A percentile compares a stretch with the other conserved stretches of the same genome.
phyloP scores from a whole-genome alignment of 1,140 invertebrate genomes.

The Bombus haemorrhoidalis region DNA sequence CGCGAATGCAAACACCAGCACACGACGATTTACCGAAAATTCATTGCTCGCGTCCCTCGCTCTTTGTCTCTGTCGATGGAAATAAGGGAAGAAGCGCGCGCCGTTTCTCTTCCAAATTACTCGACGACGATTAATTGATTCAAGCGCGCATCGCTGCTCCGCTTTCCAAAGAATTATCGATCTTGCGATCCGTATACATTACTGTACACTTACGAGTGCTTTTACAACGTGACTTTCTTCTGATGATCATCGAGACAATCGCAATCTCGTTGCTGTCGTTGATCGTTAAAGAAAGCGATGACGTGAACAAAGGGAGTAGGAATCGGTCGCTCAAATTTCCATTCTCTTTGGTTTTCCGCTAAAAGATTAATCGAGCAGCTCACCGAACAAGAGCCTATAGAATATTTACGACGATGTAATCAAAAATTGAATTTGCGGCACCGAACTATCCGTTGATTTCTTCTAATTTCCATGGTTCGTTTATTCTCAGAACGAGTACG shows the following conservation, averaged over 20 bases:
- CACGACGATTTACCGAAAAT: neutral
- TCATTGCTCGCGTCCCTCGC: neutral
- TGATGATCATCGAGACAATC: neutral
- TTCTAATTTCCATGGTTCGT: too few relatives aligned
- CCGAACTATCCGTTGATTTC: too few relatives aligned
- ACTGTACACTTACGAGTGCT: too few relatives aligned
- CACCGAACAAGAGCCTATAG: too few relatives aligned
- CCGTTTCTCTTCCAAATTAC: neutral
- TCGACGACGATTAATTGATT: too few relatives aligned
- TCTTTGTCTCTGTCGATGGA: neutral
- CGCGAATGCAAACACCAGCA: neutral
- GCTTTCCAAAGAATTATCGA: too few relatives aligned
- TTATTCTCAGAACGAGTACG: too few relatives aligned
- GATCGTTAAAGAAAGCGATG: slow-evolving; percentile 23
- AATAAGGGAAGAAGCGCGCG: neutral
- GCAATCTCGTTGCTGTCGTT: neutral
- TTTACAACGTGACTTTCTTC: neutral
- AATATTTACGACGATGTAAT: too few relatives aligned
- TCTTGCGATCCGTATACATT: too few relatives aligned
- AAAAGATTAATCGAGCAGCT: neutral
- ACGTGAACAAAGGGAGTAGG: neutral
- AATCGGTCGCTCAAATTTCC: neutral
- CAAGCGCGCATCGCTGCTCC: too few relatives aligned
- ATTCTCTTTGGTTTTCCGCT: neutral
- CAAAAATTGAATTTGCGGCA: too few relatives aligned